A percentile compares a stretch with the other conserved stretches of the same genome.
These are phyloP conservation scores for Hypsibius dujardini DNA, from an alignment of 1,140 invertebrate species.

Conservation along the genomic window DNA sequence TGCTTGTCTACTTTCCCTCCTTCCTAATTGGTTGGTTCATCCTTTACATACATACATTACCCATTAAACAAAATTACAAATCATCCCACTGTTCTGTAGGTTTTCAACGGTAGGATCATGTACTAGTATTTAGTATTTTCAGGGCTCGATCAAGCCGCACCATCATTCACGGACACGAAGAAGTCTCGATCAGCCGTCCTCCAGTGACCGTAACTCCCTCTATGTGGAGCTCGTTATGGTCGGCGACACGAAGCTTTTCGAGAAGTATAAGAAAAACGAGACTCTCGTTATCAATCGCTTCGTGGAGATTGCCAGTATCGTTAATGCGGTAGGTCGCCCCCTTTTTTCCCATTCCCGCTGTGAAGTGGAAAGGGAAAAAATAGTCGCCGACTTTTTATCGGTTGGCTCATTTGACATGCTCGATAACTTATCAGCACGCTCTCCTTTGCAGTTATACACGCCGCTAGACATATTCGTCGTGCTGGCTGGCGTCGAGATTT, in stretches of 20 bases:
- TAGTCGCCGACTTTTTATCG: neutral
- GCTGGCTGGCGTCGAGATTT: constrained; percentile 83
- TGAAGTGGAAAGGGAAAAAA: neutral
- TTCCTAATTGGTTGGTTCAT: neutral
- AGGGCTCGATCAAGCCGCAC: neutral
- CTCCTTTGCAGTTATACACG: constrained; percentile 53
- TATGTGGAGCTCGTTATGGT: constrained; percentile 82
- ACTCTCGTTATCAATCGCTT: constrained; percentile 51
- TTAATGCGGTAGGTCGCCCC: constrained; percentile 63
- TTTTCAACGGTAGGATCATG: neutral
- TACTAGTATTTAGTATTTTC: neutral
- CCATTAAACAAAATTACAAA: neutral
- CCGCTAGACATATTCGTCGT: constrained; percentile 86
- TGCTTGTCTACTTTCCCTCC: too few species aligned
- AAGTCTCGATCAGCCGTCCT: constrained; percentile 46
- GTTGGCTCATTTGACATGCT: too few species aligned
- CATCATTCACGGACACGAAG: neutral
- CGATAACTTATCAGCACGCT: too few species aligned
- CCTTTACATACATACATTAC: neutral
- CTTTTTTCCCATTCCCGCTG: neutral
- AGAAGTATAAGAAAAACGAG: constrained; percentile 48
- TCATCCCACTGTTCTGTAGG: neutral
- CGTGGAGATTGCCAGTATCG: constrained; percentile 83
- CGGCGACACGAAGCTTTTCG: constrained; percentile 60
- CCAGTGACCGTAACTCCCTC: constrained; percentile 61